Base-by-base conservation (phyloP, 2,888 invertebrate genomes). In the Anarsia innoxiella region DNA sequence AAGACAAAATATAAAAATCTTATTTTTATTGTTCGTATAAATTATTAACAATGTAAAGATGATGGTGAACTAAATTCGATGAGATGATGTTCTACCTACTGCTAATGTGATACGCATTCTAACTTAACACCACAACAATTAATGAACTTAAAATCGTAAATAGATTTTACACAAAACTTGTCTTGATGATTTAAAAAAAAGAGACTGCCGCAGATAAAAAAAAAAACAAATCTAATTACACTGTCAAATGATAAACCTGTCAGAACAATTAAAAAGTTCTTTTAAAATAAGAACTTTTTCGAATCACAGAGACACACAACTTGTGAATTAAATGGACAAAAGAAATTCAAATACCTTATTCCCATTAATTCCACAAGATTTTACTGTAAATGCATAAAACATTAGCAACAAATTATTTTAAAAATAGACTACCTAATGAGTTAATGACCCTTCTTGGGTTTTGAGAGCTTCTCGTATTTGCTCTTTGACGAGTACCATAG, bases 401-500 rank as follows among this genome's bases (percentile, higher is more conserved):
- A 71, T 67, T 66, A 71, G 60, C 66, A 66, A 55, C 32, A n/a
- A n/a, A n/a, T n/a, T n/a, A 44, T 48, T 45, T 42, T 62, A 64
- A 9, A 19, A 19, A 19, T 25, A 54, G 47, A 45, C 45, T 54
- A 62, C 42, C 61, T 83, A 87, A 62, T n/a, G n/a, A n/a, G n/a
- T n/a, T n/a, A n/a, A n/a, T 87, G 86, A 42, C 67, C 75, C 66
- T 93, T 93, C 78, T 93, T 93, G 35, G 88, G 85, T 70, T 91
- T 93, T 36, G 89, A 82, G 23, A 93, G 79, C 59, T 91, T 91
- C 66, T 96, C 96, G 62, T 98, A 98, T 87, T 96, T 97, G 71
- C 91, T 92, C 78, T 97, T 97, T 62, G 97, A 97, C 14, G 93
- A 92, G 80, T 90, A 96, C 97, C 98, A 99, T 45, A 99, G 87